These are phyloP conservation scores for Fukomys damarensis DNA, from an alignment of 2,113 vertebrate species.

Conservation along the genomic window DNA sequence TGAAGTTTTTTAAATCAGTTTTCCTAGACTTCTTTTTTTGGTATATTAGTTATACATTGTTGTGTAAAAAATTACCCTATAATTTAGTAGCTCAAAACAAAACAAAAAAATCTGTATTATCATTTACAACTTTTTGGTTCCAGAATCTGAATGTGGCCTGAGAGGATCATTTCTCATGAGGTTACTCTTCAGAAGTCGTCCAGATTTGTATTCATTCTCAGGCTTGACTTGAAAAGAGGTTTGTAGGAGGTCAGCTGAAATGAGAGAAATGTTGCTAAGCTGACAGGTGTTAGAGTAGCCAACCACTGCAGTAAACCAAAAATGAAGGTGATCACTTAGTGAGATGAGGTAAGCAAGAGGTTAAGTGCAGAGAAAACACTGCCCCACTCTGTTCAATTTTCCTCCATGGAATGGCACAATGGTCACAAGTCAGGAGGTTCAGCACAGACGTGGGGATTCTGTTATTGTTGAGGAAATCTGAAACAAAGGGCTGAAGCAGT, in stretches of 20 bases:
- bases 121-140: not conserved
- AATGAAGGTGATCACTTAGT: not conserved
- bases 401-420: not conserved
- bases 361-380: not conserved
- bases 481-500: not conserved
- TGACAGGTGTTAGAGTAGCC: not conserved
- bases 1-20: not conserved
- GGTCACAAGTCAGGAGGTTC: not conserved
- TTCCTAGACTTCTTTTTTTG: not conserved
- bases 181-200: not conserved
- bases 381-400: not conserved
- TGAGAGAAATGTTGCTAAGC: not conserved
- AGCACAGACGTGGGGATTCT: not conserved
- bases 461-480: not conserved
- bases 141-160: not conserved
- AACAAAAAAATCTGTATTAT: not conserved
- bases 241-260: not conserved
- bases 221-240: not conserved
- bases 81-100: not conserved
- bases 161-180: not conserved
- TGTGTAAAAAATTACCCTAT: not conserved
- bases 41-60: not conserved
- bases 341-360: not conserved
- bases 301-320: not conserved
- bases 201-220: not conserved